Conservation (phyloP, 2,797 vertebrate species). For the Carduelis carduelis region DNA sequence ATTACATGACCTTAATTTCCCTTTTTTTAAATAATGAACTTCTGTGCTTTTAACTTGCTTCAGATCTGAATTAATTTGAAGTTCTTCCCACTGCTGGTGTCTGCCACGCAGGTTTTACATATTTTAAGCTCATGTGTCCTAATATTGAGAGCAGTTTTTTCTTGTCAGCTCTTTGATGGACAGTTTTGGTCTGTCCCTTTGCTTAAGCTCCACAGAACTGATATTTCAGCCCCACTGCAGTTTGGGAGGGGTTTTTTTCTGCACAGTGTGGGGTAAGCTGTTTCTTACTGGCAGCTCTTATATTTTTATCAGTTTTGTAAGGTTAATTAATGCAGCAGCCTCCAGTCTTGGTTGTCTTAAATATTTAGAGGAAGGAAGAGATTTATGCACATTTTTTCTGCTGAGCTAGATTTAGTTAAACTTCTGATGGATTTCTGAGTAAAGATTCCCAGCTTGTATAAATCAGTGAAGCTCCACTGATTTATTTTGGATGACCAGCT, state of each 20-base stretch:
- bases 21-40: not conserved
- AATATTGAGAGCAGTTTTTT: not conserved
- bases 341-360: constrained; percentile 1
- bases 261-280: not conserved
- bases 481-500: not conserved
- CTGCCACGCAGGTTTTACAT: not conserved
- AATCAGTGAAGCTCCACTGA: not conserved
- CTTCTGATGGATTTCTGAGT: not conserved
- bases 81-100: not conserved
- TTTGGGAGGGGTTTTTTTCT: not conserved
- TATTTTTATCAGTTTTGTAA: constrained; percentile 2
- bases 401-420: not conserved
- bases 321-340: constrained; percentile 20
- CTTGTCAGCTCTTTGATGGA: not conserved
- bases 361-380: not conserved
- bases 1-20: not conserved
- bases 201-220: not conserved
- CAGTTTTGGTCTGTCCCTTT: not conserved
- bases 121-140: not conserved
- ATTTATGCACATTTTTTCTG: not conserved
- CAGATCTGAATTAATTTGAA: not conserved
- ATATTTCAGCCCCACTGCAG: not conserved
- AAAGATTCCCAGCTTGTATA: not conserved
- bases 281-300: not conserved
- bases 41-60: not conserved